A percentile compares a stretch with the other conserved stretches of the same genome.
phyloP scores from a whole-genome alignment of 2,797 vertebrate species.

The Hippoglossus hippoglossus region DNA sequence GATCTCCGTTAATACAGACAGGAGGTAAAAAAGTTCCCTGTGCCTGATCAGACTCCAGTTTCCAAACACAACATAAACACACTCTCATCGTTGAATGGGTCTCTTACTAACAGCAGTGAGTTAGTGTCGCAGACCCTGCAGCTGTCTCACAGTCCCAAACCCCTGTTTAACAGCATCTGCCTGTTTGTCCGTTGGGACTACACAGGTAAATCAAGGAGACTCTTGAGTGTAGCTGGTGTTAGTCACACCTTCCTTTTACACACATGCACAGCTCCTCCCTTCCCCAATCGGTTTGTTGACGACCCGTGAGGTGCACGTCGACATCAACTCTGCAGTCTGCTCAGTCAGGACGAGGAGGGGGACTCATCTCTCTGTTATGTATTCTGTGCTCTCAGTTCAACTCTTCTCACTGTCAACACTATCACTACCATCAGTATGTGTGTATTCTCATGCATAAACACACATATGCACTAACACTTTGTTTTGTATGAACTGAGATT shows the following conservation, averaged over 20 bases:
- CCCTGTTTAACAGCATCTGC: neutral
- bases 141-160: slow-evolving; percentile 6
- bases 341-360: neutral
- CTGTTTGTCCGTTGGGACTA: neutral
- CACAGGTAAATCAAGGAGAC: neutral
- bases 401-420: neutral
- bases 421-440: neutral
- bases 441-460: neutral
- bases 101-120: slow-evolving; percentile 20
- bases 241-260: slow-evolving; percentile 28
- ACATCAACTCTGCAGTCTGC: slow-evolving; percentile 29
- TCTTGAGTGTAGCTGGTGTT: slow-evolving; percentile 5
- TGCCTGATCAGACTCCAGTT: too few relatives aligned
- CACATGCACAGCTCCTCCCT: slow-evolving; percentile 4
- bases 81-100: neutral
- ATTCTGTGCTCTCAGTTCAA: neutral
- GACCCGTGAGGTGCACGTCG: slow-evolving; percentile 19
- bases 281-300: neutral
- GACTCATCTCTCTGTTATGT: neutral
- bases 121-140: slow-evolving; percentile 19
- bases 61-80: neutral
- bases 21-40: neutral
- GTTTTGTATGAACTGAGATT: slow-evolving; percentile 9
- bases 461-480: neutral
- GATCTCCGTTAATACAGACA: slow-evolving; percentile 2